Percentiles rank a stretch among this genome's conserved stretches.
These are phyloP conservation scores for Aphidius gifuensis DNA, from an alignment of 1,140 invertebrate species.

Conservation along the genomic window DNA sequence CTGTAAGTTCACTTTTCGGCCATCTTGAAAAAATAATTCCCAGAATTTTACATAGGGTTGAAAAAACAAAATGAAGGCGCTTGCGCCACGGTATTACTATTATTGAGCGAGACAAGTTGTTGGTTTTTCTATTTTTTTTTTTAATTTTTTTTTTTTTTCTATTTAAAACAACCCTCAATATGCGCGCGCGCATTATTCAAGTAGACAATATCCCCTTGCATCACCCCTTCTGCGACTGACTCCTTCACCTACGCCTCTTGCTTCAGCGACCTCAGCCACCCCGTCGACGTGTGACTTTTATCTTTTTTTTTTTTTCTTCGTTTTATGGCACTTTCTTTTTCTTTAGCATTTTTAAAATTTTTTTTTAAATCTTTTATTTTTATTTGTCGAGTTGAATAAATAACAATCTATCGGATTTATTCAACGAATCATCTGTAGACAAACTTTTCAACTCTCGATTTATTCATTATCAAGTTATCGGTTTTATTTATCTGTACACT, in stretches of 20 bases:
- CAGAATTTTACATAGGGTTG: slow-evolving; percentile 11
- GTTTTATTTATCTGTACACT: no score
- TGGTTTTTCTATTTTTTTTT: slow-evolving; percentile 27
- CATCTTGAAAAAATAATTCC: slow-evolving; percentile 46
- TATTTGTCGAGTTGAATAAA: not conserved
- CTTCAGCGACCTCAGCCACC: slow-evolving; percentile 18
- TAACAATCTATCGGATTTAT: not conserved
- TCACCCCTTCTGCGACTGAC: slow-evolving; percentile 17
- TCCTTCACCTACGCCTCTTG: slow-evolving; percentile 24
- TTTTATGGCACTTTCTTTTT: slow-evolving; percentile 34
- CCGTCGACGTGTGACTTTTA: not conserved
- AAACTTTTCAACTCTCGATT: no score
- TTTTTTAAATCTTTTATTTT: slow-evolving; percentile 5
- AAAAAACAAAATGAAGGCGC: slow-evolving; percentile 55
- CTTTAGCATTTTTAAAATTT: slow-evolving; percentile 34
- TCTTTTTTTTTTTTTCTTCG: slow-evolving; percentile 21
- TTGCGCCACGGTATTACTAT: slow-evolving; percentile 42
- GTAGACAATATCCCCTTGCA: slow-evolving; percentile 4
- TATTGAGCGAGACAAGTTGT: slow-evolving; percentile 45
- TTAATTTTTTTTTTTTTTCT: slow-evolving; percentile 42
- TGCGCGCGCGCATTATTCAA: slow-evolving; percentile 26
- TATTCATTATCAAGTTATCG: no score
- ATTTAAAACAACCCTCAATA: slow-evolving; percentile 33
- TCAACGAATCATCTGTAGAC: no score
- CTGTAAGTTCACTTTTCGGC: slow-evolving; percentile 23